phyloP scores from a whole-genome alignment of 2,888 invertebrate species.

The Cephus pulcher region DNA sequence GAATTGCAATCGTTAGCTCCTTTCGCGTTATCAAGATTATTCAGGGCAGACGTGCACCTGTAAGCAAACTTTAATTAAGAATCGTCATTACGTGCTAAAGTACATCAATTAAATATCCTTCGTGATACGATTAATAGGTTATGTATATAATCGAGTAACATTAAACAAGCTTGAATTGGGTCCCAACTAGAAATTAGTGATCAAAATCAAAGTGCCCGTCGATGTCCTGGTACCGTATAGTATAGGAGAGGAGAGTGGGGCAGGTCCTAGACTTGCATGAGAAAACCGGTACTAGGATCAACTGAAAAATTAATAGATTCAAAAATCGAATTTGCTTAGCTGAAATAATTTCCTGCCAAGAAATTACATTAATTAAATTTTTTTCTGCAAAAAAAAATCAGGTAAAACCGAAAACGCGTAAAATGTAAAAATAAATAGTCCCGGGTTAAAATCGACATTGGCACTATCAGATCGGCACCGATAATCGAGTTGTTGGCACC shows the following conservation, averaged over 20 bases:
- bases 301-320: too few relatives aligned
- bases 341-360: too few relatives aligned
- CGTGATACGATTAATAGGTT: not conserved
- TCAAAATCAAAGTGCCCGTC: too few relatives aligned
- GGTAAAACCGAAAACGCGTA: not conserved
- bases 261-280: too few relatives aligned
- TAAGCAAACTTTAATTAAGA: not conserved
- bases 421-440: not conserved
- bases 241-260: too few relatives aligned
- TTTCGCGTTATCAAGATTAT: not conserved
- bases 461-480: slow-evolving; percentile 54
- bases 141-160: not conserved
- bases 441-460: not conserved
- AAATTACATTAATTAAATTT: too few relatives aligned
- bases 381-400: not conserved
- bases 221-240: too few relatives aligned
- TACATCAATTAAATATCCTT: not conserved
- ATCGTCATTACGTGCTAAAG: not conserved
- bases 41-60: not conserved
- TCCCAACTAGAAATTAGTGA: too few relatives aligned
- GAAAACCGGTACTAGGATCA: too few relatives aligned
- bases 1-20: not conserved
- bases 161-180: too few relatives aligned
- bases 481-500: slow-evolving; percentile 65
- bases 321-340: too few relatives aligned